Conservation (phyloP, 2,888 invertebrate species). For the Leptinotarsa rubiginosa region DNA sequence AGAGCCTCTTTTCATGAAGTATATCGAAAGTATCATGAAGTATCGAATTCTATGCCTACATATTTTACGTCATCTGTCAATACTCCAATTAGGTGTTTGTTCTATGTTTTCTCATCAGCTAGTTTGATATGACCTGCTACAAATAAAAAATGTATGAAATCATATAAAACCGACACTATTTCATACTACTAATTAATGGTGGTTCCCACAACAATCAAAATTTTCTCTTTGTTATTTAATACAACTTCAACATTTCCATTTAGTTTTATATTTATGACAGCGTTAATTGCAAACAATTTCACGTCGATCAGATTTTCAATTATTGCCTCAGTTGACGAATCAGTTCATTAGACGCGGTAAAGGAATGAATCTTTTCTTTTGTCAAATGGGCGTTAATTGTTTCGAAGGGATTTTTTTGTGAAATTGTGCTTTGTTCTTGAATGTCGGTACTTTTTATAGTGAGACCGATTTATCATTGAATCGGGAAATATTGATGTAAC, state of each 20-base stretch:
- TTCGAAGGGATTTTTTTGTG: neutral
- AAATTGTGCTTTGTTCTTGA: neutral
- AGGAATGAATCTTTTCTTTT: neutral
- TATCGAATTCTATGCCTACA: too few species aligned
- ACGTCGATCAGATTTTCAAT: slow-evolving; percentile 8
- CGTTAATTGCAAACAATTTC: slow-evolving; percentile 15
- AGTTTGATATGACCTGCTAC: too few species aligned
- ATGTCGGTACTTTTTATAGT: too few species aligned
- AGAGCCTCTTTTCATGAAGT: too few species aligned
- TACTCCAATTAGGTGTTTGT: neutral
- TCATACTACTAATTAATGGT: neutral
- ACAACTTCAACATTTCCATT: slow-evolving; percentile 1
- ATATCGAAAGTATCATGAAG: too few species aligned
- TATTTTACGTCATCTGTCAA: too few species aligned
- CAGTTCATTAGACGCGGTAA: neutral
- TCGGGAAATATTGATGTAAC: too few species aligned
- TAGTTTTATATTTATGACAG: neutral
- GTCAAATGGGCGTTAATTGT: neutral
- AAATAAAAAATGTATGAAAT: neutral
- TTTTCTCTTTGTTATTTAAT: neutral
- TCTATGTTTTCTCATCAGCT: neutral
- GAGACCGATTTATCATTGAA: too few species aligned
- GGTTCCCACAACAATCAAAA: neutral
- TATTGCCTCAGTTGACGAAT: slow-evolving; percentile 3
- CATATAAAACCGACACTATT: neutral